Evolutionary conservation across 2,797 vertebrate species (phyloP).

Genomic region (Enteromius unitaeniatus): DNA sequence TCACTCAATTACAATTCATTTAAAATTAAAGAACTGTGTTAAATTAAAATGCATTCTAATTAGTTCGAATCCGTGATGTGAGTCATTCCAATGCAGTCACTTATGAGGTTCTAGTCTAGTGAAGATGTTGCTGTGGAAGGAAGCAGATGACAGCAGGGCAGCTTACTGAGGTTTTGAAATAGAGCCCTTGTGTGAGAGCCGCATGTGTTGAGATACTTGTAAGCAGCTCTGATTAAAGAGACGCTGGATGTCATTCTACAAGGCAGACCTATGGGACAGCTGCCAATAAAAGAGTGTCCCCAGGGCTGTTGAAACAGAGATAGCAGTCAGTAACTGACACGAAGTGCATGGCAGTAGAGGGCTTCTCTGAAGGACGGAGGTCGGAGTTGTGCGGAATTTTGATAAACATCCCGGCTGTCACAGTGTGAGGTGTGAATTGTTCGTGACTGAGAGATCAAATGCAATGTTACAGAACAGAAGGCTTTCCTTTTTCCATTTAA

Average conservation of each 20-base stretch:
- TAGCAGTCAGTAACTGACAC: constrained; percentile 35
- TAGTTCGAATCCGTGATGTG: background rate
- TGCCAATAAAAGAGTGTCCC: constrained; percentile 35
- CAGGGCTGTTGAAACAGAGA: constrained; percentile 28
- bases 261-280: constrained; percentile 39
- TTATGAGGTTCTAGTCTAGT: constrained; percentile 1
- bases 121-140: background rate
- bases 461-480: background rate
- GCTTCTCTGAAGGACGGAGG: constrained; percentile 40
- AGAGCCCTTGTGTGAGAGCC: constrained; percentile 14
- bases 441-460: background rate
- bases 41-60: background rate
- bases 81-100: background rate
- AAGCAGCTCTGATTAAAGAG: constrained; percentile 28
- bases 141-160: constrained; percentile 3
- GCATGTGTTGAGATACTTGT: constrained; percentile 24
- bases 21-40: background rate
- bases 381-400: constrained; percentile 19
- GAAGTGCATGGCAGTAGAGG: constrained; percentile 18
- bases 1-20: background rate
- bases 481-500: background rate
- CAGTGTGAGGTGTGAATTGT: constrained; percentile 11
- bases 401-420: constrained; percentile 34
- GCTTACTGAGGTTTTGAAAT: background rate
- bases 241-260: constrained; percentile 33